Evolutionary conservation across 2,113 vertebrate genomes (phyloP).

Genomic region (Laterallus jamaicensis): DNA sequence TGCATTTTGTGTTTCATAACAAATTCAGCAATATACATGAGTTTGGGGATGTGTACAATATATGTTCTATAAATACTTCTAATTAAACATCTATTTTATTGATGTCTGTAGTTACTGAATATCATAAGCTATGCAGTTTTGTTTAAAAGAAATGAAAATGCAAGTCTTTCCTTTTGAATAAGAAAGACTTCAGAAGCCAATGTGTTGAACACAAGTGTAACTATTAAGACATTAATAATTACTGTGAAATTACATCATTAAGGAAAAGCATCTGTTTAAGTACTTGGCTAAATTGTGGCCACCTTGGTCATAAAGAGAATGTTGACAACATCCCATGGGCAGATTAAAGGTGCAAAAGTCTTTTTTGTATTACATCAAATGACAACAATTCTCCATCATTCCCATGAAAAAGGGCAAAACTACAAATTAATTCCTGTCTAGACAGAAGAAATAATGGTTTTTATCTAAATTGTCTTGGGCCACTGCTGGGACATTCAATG

Average conservation of each 20-base stretch:
- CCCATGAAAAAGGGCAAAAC: conserved; percentile 13
- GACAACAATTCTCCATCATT: conserved; percentile 25
- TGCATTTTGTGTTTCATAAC: not conserved
- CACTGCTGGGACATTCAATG: conserved; percentile 32
- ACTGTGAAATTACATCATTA: conserved; percentile 4
- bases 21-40: not conserved
- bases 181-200: not conserved
- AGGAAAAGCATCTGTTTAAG: not conserved
- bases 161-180: not conserved
- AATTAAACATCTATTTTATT: not conserved
- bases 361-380: not conserved
- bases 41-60: not conserved
- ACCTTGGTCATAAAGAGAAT: not conserved
- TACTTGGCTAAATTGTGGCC: not conserved
- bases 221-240: not conserved
- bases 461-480: conserved; percentile 50
- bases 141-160: not conserved
- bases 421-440: conserved; percentile 52
- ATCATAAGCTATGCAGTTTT: not conserved
- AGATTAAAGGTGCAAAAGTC: conserved; percentile 6
- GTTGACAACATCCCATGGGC: not conserved
- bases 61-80: not conserved
- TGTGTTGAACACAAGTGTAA: not conserved
- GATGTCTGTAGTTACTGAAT: not conserved
- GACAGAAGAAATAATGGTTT: conserved; percentile 41